Evolutionary conservation across 2,888 invertebrate genomes (phyloP).

Genomic region (Lysandra coridon): DNA sequence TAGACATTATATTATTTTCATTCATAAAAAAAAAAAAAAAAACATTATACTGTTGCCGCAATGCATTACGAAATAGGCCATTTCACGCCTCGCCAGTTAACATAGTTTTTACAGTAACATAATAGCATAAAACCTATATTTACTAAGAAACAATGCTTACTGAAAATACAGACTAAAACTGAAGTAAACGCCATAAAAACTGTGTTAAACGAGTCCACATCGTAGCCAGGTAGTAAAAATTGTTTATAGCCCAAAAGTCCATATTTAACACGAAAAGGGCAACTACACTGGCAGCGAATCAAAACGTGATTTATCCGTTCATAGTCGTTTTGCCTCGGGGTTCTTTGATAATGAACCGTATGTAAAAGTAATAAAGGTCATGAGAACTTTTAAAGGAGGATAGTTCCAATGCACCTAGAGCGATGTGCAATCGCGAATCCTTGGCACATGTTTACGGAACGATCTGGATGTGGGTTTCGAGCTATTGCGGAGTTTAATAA

Average conservation of each 20-base stretch:
- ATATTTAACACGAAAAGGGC: constrained; percentile 29
- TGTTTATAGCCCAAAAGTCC: constrained; percentile 18
- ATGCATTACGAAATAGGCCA: no score
- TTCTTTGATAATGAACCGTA: not conserved
- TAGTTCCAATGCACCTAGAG: constrained; percentile 29
- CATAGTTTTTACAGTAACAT: no score
- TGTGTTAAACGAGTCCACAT: not conserved
- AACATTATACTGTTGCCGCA: no score
- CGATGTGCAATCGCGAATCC: constrained; percentile 30
- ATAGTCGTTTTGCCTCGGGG: not conserved
- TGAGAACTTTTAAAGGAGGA: not conserved
- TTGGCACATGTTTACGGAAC: constrained; percentile 27
- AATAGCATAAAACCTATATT: no score
- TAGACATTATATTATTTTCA: no score
- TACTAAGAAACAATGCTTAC: not conserved
- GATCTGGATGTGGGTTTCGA: not conserved
- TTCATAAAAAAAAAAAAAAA: no score
- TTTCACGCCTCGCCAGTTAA: no score
- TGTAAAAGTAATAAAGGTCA: not conserved
- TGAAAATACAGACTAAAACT: not conserved
- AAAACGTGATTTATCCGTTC: constrained; percentile 31
- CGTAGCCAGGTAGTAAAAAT: constrained; percentile 12
- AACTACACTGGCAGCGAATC: constrained; percentile 30
- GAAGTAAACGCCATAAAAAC: not conserved
- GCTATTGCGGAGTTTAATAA: constrained; percentile 11